Conservation (phyloP, 2,888 invertebrate species). For the Tinea pellionella region DNA sequence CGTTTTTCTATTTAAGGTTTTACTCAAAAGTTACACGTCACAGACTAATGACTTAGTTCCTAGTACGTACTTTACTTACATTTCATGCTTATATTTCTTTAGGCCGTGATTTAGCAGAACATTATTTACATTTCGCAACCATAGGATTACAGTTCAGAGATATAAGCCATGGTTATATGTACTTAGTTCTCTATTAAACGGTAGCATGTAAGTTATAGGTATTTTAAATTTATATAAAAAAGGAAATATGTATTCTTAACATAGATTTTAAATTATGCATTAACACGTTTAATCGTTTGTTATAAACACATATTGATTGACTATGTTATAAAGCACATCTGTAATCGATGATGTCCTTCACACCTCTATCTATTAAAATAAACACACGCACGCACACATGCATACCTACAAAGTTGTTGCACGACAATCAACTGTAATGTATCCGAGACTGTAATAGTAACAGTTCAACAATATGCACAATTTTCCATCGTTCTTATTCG, state of each 20-base stretch:
- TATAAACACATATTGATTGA: not conserved
- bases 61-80: not conserved
- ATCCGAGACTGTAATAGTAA: too few relatives aligned
- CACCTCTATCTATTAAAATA: not conserved
- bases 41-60: not conserved
- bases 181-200: too few relatives aligned
- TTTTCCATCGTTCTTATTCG: too few relatives aligned
- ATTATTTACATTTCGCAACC: not conserved
- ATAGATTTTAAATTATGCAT: too few relatives aligned
- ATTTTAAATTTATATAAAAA: too few relatives aligned
- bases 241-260: too few relatives aligned
- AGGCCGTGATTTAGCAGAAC: not conserved
- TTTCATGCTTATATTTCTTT: not conserved
- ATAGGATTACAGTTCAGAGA: not conserved
- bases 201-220: too few relatives aligned
- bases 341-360: constrained; percentile 6
- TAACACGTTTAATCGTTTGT: too few relatives aligned
- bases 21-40: not conserved
- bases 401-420: not conserved
- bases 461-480: too few relatives aligned
- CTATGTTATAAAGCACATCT: not conserved
- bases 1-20: not conserved
- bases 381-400: not conserved
- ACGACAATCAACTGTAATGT: not conserved
- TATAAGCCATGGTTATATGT: too few relatives aligned